Evolutionary conservation across 1,140 invertebrate genomes (phyloP).

Genomic region (Drosophila fuyamai): DNA sequence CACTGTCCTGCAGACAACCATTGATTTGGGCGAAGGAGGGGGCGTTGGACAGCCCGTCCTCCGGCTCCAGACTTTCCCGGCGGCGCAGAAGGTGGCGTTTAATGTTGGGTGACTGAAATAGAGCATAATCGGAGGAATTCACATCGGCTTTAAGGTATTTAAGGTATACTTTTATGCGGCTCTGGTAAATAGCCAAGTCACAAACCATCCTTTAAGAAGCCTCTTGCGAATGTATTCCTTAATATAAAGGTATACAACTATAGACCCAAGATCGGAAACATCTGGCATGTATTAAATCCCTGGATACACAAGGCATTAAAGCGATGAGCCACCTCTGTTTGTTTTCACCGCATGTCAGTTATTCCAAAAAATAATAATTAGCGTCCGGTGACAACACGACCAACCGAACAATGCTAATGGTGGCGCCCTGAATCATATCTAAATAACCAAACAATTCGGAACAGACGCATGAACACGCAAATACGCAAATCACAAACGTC

Average conservation of each 20-base stretch:
- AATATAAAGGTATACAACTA: neutral
- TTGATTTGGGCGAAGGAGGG: constrained; percentile 51
- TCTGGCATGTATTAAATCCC: neutral
- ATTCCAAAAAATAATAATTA: constrained; percentile 20
- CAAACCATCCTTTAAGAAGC: neutral
- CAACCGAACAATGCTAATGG: constrained; percentile 11
- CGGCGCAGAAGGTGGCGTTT: constrained; percentile 30
- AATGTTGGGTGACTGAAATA: constrained; percentile 47
- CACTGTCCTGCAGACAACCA: constrained; percentile 50
- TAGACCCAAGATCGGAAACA: too few species aligned
- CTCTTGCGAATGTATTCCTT: too few species aligned
- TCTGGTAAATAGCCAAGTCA: neutral
- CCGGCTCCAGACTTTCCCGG: constrained; percentile 1
- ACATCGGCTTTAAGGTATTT: neutral
- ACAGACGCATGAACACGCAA: constrained; percentile 28
- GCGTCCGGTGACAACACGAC: constrained; percentile 22
- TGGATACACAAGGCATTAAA: neutral
- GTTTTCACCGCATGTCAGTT: neutral
- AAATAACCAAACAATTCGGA: constrained; percentile 32
- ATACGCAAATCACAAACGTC: constrained; percentile 37
- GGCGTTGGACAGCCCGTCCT: constrained; percentile 37
- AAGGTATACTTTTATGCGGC: constrained; percentile 30
- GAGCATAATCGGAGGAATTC: neutral
- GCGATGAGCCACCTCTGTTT: constrained; percentile 12
- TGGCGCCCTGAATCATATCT: constrained; percentile 30